These are phyloP conservation scores for cat (Felis catus) DNA, from an alignment of 2,113 vertebrate genomes.

Conservation along the genomic window DNA sequence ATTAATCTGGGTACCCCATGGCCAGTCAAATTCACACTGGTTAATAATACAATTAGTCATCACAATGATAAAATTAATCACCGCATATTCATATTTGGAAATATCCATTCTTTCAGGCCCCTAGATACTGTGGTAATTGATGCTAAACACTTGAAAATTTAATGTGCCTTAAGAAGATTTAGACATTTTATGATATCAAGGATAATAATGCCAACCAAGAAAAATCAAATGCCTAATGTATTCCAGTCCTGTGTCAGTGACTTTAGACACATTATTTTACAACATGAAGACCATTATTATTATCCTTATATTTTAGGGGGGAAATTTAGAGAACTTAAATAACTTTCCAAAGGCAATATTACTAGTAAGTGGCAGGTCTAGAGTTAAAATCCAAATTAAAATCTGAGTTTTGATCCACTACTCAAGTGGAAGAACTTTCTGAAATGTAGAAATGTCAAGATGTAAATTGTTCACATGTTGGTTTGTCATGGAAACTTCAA, in stretches of 20 bases:
- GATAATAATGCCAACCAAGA: background rate
- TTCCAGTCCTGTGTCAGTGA: background rate
- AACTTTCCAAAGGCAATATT: background rate
- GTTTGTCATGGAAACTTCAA: background rate
- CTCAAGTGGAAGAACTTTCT: background rate
- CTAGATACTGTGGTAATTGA: background rate
- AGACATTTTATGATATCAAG: background rate
- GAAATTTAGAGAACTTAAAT: background rate
- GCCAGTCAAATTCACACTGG: background rate
- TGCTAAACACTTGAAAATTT: background rate
- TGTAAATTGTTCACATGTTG: background rate
- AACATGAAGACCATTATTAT: background rate
- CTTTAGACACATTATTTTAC: background rate
- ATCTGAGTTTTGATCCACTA: background rate
- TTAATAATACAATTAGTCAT: background rate
- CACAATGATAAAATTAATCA: background rate
- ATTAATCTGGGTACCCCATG: background rate
- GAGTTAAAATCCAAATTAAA: background rate
- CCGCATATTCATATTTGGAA: background rate
- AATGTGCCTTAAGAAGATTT: background rate
- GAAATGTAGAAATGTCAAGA: background rate
- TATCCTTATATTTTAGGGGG: background rate
- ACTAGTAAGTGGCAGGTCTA: background rate
- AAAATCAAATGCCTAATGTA: background rate
- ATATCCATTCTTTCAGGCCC: background rate